These are phyloP conservation scores for Ceraclea dissimilis DNA, from an alignment of 2,888 invertebrate genomes.

Conservation along the genomic window DNA sequence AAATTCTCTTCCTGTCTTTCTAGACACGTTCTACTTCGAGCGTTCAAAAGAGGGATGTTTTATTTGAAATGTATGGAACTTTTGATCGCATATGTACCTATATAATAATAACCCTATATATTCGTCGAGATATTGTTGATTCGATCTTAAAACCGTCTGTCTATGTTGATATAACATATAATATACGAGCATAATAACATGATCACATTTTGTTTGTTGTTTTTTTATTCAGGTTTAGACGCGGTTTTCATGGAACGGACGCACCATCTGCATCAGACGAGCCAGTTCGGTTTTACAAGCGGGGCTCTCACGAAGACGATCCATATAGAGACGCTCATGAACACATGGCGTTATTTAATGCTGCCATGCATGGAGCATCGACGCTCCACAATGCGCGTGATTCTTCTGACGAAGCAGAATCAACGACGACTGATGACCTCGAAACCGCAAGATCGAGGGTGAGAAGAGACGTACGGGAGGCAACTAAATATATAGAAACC, in stretches of 20 bases:
- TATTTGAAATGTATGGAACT: too few relatives aligned
- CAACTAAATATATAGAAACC: constrained; percentile 92
- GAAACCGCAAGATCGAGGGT: not conserved
- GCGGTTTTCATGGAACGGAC: not conserved
- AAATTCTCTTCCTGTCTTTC: too few relatives aligned
- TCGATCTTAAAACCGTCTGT: too few relatives aligned
- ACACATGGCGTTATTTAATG: constrained; percentile 8
- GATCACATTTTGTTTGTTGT: not conserved
- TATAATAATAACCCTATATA: too few relatives aligned
- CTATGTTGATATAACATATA: too few relatives aligned
- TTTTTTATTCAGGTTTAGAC: constrained; percentile 7
- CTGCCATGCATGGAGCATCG: constrained; percentile 1
- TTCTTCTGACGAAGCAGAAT: not conserved
- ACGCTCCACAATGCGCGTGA: not conserved
- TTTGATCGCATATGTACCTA: too few relatives aligned
- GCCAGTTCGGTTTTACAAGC: constrained; percentile 16
- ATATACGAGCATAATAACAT: too few relatives aligned
- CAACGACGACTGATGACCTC: not conserved
- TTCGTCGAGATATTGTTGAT: too few relatives aligned
- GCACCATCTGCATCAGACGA: constrained; percentile 2
- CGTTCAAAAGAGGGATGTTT: too few relatives aligned
- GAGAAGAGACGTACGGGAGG: constrained; percentile 76
- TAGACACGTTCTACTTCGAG: too few relatives aligned
- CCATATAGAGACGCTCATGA: constrained; percentile 13
- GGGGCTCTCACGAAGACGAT: constrained; percentile 30